phyloP scores from a whole-genome alignment of 2,888 invertebrate genomes.

The Mesochorus sp. region DNA sequence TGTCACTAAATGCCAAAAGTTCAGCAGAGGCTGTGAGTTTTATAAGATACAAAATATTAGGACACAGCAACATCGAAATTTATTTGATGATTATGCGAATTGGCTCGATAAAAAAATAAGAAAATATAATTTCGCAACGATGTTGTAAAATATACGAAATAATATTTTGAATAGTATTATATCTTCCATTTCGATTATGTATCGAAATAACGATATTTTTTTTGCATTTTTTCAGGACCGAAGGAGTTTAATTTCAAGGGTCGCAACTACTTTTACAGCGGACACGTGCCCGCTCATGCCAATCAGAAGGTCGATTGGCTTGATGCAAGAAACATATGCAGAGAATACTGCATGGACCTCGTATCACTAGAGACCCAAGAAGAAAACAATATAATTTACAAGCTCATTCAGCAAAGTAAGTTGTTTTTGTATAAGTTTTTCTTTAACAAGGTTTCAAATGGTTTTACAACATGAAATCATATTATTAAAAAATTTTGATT shows the following conservation, averaged over 20 bases:
- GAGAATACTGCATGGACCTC: slow-evolving; percentile 97
- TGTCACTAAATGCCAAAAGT: slow-evolving; percentile 53
- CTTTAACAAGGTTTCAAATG: too few relatives aligned
- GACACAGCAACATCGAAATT: not conserved
- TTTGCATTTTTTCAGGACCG: slow-evolving; percentile 86
- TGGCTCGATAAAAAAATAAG: not conserved
- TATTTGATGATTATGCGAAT: not conserved
- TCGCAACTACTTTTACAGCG: slow-evolving; percentile 94
- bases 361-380: slow-evolving; percentile 94
- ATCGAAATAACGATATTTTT: too few relatives aligned
- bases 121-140: not conserved
- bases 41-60: slow-evolving; percentile 1
- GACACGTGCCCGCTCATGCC: slow-evolving; percentile 90
- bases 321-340: slow-evolving; percentile 94
- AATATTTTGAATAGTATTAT: not conserved
- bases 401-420: slow-evolving; percentile 92
- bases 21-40: slow-evolving; percentile 18
- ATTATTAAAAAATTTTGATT: too few relatives aligned
- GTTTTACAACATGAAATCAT: too few relatives aligned
- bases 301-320: slow-evolving; percentile 94
- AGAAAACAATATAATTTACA: slow-evolving; percentile 94
- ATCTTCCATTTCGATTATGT: slow-evolving; percentile 13
- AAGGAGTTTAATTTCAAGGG: slow-evolving; percentile 94
- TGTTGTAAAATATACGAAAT: not conserved
- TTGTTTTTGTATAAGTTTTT: slow-evolving; percentile 49